Base-by-base conservation (phyloP, 2,888 invertebrate genomes). In the Osedax fenrisi region DNA sequence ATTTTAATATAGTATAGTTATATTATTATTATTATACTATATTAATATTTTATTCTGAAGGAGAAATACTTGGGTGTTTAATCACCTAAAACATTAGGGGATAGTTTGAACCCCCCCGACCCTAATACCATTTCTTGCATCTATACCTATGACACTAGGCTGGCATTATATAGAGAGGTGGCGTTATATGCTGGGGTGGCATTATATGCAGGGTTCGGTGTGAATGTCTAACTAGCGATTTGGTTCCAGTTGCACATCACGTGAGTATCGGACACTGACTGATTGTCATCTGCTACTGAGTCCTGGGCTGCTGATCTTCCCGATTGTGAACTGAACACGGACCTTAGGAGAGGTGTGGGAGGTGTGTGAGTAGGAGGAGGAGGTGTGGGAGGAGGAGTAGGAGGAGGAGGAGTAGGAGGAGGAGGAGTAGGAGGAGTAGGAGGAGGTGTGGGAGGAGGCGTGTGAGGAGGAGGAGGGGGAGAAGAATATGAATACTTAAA, bases 251-350 rank as follows among this genome's bases (percentile, higher is more conserved):
- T 41, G 17, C 41, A 41, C 5, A 17, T 17, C 10, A 41, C 17
- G 41, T 17, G 5, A 17, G 10, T 41, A 17, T 41, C 41, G 17
- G 41, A 10, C 17, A 41, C 17, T 41, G 41, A 41, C 5, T 41
- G 10, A 5, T 78, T 73, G 72, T 81, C 81, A 66, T 82, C 82
- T 21, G 80, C 78, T 22, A 78, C 64, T 17, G 76, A 76, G 25
- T 80, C 80, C 10, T 26, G 68, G 13, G 10, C 22, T 10, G 78
- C 78, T 3, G 81, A 79, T 5, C 77, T 77, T 26, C 81, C 81
- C 62, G 82, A 82, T 77, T 82, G 81, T 0, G 83, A 83, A 72
- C 82, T 82, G 77, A 84, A 83, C 67, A 84, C 83, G 26, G 83
- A 83, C 76, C 84, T 83, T 69, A 17, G 41, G 41, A 17, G 41